Evolutionary conservation across 1,140 invertebrate genomes (phyloP).

Genomic region (Scylla paramamosain): DNA sequence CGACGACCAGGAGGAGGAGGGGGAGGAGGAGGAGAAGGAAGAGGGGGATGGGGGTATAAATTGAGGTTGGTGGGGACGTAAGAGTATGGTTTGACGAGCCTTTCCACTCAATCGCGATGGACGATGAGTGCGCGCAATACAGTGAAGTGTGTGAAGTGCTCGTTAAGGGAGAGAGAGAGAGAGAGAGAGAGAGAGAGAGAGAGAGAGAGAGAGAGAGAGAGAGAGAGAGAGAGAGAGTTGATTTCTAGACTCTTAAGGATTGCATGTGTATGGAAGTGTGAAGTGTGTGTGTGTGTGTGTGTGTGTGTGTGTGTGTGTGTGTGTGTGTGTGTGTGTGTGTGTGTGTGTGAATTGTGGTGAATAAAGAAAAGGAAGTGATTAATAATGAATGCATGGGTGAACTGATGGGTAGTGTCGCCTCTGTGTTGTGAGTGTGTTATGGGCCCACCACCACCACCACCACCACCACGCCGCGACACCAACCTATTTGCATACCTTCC

Average conservation of each 20-base stretch:
- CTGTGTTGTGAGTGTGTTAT: no score
- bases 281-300: slow-evolving; percentile 10
- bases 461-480: neutral
- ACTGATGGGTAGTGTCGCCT: neutral
- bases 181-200: neutral
- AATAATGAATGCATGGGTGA: neutral
- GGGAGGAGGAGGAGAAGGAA: neutral
- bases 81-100: no score
- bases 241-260: no score
- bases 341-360: neutral
- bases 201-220: neutral
- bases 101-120: no score
- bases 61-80: no score
- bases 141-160: neutral
- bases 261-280: no score
- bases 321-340: neutral
- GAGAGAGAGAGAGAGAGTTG: neutral
- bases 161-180: neutral
- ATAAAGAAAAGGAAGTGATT: neutral
- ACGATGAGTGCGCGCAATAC: neutral
- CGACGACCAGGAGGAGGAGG: no score
- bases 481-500: neutral
- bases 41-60: no score
- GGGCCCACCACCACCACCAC: no score
- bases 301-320: slow-evolving; percentile 4